Evolutionary conservation across 2,797 vertebrate species (phyloP), one percentile per base, ranked within the genome.

Genomic region (Bucorvus abyssinicus): DNA sequence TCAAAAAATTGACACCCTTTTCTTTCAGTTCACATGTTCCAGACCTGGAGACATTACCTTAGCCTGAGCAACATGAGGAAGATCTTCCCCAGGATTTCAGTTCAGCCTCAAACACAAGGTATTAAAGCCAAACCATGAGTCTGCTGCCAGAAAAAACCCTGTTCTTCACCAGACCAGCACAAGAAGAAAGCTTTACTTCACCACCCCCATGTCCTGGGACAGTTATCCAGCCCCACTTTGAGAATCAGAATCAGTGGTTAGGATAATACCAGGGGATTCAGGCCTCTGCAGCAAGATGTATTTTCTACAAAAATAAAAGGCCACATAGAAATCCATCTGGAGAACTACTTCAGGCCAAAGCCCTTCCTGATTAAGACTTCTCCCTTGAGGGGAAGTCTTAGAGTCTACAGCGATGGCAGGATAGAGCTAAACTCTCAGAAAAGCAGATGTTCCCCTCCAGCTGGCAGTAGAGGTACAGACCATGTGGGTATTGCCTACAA

Each of bases 211-310:
- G 4, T 29, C 8, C 27, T 32, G 34, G 13, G 12, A 14, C 27
- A 74, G 29, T 13, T 75, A 12, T 18, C 3, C 36, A 76, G 3
- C 7, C 27, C 40, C 20, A 32, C 16, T 45, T 18, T 36, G 10
- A 42, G 55, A 90, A 42, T 21, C 18, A 49, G 23, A 75, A 74
- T 23, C 0, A 0, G 16, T 47, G 17, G 4, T 3, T 81, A 45
- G 22, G 30, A 30, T 15, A 32, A 44, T 14, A 53, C 10, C 26
- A 77, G 45, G 53, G 34, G 26, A 73, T 40, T 14, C 38, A 87
- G 38, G 13, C 38, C 52, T 75, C 47, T 84, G 42, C 27, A 53
- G 30, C 0, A 0, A 53, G 3, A 61, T 0, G 0, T 13, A 29
- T 38, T 60, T 83, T 65, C n/a, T 63, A 55, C 23, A 23, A 30